Base-by-base conservation (phyloP, 2,113 vertebrate genomes). In the Rhabdomys dilectus region DNA sequence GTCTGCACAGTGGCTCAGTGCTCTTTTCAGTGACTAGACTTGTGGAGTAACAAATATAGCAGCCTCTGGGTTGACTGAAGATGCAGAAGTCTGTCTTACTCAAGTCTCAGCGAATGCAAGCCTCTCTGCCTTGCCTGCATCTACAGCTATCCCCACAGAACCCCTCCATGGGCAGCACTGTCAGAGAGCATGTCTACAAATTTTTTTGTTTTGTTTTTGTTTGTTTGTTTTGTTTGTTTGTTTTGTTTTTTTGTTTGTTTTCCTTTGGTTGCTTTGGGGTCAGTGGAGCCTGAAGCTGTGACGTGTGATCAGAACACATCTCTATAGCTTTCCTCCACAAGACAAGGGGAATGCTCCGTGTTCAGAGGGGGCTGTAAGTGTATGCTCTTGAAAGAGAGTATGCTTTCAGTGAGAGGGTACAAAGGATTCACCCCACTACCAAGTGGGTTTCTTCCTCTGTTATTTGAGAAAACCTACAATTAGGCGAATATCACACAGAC, bases 371-470 rank as follows among this genome's bases (percentile, higher is more conserved):
- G 6, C 26, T 48, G 24, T 62, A 77, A 92, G 39, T 84, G 68
- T 82, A 29, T 73, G n/a, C 29, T 89, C 12, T 17, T 81, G 45
- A 94, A 93, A 75, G 73, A 86, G 58, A 91, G 17, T 34, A 51
- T 36, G 24, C 66, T 91, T 89, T 88, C 48, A 75, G 0, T 45
- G 56, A 80, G 60, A 39, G 36, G 48, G 31, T 73, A 5, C 53
- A 9, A 53, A 96, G 34, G 66, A 17, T 34, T 91, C 58, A 16
- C 2, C 22, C 13, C 7, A n/a, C 48, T 68, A 86, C 89, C 80
- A 89, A 53, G 68, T 88, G 68, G 87, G 7, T 77, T 94, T 96
- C 73, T 51, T 89, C 19, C 82, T 91, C 78, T 91, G 53, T 90
- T 78, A 34, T 73, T 94, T 92, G 89, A 91, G 66, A 81, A 87